Evolutionary conservation across 92 coral and sea anemone species (phyloP).

Genomic region (Virgularia gustaviana): DNA sequence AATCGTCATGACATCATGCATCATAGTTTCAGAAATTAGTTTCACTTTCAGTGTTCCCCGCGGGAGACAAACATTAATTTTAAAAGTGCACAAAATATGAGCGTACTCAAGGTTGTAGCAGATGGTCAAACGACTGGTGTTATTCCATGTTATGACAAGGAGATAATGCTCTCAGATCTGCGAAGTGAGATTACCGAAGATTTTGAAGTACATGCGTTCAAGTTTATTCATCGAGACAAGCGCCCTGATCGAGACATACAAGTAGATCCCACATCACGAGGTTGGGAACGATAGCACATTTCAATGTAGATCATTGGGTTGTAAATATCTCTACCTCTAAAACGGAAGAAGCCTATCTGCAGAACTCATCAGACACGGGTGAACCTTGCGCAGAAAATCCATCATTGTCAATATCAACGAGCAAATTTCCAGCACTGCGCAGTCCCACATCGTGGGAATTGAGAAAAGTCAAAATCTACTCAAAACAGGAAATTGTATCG

Average conservation of each 20-base stretch:
- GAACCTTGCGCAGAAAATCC: no score
- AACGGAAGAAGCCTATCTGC: background rate
- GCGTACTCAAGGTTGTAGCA: conserved; percentile 1
- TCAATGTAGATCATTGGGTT: background rate
- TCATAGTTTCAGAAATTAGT: no score
- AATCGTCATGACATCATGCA: no score
- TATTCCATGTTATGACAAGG: conserved; percentile 26
- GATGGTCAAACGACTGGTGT: conserved; percentile 3
- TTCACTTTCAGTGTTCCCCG: background rate
- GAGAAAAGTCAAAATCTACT: background rate
- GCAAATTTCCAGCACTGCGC: no score
- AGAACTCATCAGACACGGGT: no score
- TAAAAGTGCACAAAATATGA: background rate
- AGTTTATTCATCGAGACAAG: no score
- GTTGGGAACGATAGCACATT: background rate
- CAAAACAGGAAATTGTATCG: background rate
- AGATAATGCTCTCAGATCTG: conserved; percentile 1
- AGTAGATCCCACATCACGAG: background rate
- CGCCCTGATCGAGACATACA: background rate
- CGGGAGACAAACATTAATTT: background rate
- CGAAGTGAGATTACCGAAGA: conserved; percentile 15
- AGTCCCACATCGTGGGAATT: background rate
- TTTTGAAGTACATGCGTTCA: background rate
- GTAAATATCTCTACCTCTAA: background rate
- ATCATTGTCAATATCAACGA: no score